Evolutionary conservation across 92 coral and sea anemone species (phyloP).

Genomic region (Scolanthus callimorphus): DNA sequence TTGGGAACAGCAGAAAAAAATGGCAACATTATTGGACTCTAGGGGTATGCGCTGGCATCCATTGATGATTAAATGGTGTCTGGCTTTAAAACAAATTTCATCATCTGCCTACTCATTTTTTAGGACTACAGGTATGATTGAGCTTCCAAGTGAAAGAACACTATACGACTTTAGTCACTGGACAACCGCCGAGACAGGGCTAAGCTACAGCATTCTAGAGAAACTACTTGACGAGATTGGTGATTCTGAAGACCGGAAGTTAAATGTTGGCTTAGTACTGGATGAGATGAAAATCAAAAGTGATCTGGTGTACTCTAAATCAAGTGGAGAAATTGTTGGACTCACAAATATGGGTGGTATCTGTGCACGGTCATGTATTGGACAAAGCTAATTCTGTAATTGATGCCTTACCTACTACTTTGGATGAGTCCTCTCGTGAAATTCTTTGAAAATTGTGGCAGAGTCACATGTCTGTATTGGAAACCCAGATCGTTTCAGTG

Average conservation of each 20-base stretch:
- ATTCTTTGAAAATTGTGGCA: too few species aligned
- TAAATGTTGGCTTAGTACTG: conserved; percentile 10
- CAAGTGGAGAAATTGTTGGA: too few species aligned
- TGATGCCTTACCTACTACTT: too few species aligned
- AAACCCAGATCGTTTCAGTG: too few species aligned
- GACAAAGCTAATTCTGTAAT: too few species aligned
- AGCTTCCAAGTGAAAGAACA: too few species aligned
- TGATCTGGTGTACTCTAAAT: conserved; percentile 13
- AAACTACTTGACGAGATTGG: conserved; percentile 1
- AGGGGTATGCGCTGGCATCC: conserved; percentile 33
- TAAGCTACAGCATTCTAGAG: conserved; percentile 8
- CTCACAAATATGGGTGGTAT: not conserved
- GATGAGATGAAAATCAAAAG: too few species aligned
- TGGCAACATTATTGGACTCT: not conserved
- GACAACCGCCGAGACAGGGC: conserved; percentile 17
- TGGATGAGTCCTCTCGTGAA: too few species aligned
- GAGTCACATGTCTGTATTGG: too few species aligned
- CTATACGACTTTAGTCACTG: conserved; percentile 26
- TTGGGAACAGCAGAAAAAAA: too few species aligned
- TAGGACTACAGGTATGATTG: conserved; percentile 11
- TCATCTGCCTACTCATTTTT: conserved; percentile 21
- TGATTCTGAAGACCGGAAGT: conserved; percentile 4
- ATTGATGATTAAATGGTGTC: conserved; percentile 29
- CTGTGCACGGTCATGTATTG: too few species aligned
- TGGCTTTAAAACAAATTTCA: conserved; percentile 13